Conservation (phyloP, 2,797 vertebrate species). For the Holocentrus rufus region DNA sequence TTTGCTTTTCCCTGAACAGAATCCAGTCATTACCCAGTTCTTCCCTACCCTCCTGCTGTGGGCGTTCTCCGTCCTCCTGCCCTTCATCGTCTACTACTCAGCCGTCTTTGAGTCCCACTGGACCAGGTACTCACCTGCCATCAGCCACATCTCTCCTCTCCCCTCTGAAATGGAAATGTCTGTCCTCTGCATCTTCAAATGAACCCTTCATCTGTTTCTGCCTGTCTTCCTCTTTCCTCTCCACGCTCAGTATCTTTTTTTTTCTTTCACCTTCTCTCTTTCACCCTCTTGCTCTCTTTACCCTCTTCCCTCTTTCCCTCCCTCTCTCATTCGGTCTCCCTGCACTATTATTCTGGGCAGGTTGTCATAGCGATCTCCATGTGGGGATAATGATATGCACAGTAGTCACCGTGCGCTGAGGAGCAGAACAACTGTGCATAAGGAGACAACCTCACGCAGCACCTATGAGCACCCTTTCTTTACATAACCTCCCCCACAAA, state of each 20-base stretch:
- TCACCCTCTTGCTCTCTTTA: constrained; percentile 66
- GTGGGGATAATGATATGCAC: constrained; percentile 81
- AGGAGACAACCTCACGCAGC: constrained; percentile 67
- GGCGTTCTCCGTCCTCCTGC: constrained; percentile 94
- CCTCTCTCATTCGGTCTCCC: constrained; percentile 70
- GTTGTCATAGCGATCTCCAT: constrained; percentile 87
- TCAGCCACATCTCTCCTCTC: constrained; percentile 19
- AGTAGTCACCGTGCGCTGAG: constrained; percentile 68
- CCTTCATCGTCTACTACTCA: constrained; percentile 95
- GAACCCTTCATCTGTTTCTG: constrained; percentile 28
- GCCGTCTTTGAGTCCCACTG: constrained; percentile 96
- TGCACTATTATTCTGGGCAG: constrained; percentile 76
- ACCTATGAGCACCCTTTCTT: constrained; percentile 68
- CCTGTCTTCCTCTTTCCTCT: constrained; percentile 33
- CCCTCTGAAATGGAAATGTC: constrained; percentile 55
- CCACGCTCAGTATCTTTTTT: constrained; percentile 26
- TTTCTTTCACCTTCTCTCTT: constrained; percentile 42
- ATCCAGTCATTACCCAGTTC: constrained; percentile 94
- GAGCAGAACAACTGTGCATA: constrained; percentile 68
- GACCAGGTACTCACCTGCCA: constrained; percentile 87
- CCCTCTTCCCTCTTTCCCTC: constrained; percentile 59
- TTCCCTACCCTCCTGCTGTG: constrained; percentile 94
- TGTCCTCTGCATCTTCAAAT: constrained; percentile 42
- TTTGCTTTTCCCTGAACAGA: constrained; percentile 78
- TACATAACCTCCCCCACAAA: constrained; percentile 72